A percentile compares a stretch with the other conserved stretches of the same genome.
Conservation (phyloP, 2,888 invertebrate species). For the Aricia artaxerxes region DNA sequence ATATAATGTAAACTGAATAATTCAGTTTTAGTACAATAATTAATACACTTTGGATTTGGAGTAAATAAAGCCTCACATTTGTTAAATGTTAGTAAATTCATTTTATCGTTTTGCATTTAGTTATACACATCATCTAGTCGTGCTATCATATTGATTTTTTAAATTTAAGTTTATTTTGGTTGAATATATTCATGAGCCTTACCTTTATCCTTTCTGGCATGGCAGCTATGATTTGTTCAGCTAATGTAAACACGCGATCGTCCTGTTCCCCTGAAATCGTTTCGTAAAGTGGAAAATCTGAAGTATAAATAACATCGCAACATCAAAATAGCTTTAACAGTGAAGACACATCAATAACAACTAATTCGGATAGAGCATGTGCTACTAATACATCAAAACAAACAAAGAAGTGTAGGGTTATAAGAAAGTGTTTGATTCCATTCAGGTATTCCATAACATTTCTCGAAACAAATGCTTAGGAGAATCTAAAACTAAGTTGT, state of each 20-base stretch:
- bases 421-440: slow-evolving; percentile 1
- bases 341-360: slow-evolving; percentile 17
- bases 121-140: no score
- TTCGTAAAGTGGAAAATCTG: slow-evolving; percentile 57
- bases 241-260: slow-evolving; percentile 94
- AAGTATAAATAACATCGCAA: not conserved
- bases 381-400: slow-evolving; percentile 25
- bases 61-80: no score
- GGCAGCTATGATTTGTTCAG: slow-evolving; percentile 98
- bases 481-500: not conserved
- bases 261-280: slow-evolving; percentile 92
- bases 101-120: no score
- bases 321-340: slow-evolving; percentile 5
- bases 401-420: not conserved
- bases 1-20: not conserved
- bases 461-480: not conserved
- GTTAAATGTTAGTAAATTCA: no score
- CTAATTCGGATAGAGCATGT: slow-evolving; percentile 6
- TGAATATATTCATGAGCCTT: slow-evolving; percentile 40
- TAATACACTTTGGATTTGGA: no score
- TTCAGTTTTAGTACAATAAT: no score
- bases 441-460: not conserved
- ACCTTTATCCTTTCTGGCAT: slow-evolving; percentile 99
- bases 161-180: not conserved
- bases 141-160: not conserved